Evolutionary conservation across 2,888 invertebrate species (phyloP).

Genomic region (Chalcis sispes): DNA sequence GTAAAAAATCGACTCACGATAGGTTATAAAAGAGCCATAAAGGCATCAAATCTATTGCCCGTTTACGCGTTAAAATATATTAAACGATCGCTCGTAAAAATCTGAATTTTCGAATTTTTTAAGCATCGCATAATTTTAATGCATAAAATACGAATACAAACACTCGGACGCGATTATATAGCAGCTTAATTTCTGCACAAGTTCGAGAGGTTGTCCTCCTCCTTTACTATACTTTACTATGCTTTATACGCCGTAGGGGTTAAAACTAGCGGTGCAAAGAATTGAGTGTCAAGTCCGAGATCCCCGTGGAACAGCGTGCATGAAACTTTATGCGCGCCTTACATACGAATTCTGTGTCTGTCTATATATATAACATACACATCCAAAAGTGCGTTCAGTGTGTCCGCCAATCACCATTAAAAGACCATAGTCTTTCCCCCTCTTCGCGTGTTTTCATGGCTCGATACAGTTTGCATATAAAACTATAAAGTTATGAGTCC

Average conservation of each 20-base stretch:
- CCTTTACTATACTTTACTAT: too few species aligned
- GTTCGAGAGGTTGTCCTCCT: conserved; percentile 39
- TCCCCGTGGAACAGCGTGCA: conserved; percentile 59
- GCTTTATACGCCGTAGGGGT: conserved; percentile 22
- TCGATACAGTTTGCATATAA: conserved; percentile 75
- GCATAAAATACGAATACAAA: conserved; percentile 29
- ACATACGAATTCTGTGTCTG: conserved; percentile 59
- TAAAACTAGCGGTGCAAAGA: conserved; percentile 62
- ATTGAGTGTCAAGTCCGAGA: conserved; percentile 69
- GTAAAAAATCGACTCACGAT: conserved; percentile 16
- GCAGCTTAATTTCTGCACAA: too few species aligned
- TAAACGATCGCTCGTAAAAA: conserved; percentile 58
- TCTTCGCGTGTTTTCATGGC: conserved; percentile 64
- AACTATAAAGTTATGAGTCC: conserved; percentile 73
- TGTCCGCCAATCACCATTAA: conserved; percentile 74
- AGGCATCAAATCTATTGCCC: conserved; percentile 51
- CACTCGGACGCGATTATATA: not conserved
- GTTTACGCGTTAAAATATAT: conserved; percentile 42
- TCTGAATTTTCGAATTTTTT: conserved; percentile 58
- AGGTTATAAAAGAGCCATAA: conserved; percentile 50
- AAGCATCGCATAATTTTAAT: conserved; percentile 56
- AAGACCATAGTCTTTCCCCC: conserved; percentile 63
- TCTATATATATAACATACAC: conserved; percentile 69
- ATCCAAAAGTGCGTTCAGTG: conserved; percentile 67
- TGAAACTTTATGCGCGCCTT: conserved; percentile 64